phyloP scores from a whole-genome alignment of 2,888 invertebrate species.

The Uropetala carovei region DNA sequence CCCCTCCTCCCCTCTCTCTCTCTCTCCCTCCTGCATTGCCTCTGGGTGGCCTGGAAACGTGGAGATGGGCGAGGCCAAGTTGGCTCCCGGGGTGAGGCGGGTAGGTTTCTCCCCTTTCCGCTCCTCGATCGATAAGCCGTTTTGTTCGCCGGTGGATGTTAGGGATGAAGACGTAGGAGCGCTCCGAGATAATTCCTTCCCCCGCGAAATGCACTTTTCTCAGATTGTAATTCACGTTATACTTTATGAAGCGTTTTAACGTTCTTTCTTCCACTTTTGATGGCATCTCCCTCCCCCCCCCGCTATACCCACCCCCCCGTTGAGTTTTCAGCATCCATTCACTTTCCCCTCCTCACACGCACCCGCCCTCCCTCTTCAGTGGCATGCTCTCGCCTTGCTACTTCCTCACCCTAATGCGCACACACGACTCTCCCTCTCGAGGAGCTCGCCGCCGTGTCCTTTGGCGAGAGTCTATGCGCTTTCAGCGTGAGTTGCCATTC shows the following conservation, averaged over 20 bases:
- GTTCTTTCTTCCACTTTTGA: neutral
- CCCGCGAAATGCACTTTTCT: neutral
- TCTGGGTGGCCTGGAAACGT: neutral
- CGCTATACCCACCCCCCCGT: too few species aligned
- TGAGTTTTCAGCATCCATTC: conserved; percentile 56
- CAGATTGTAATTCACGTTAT: too few species aligned
- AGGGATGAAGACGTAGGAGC: neutral
- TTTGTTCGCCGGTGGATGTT: neutral
- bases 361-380: conserved; percentile 63
- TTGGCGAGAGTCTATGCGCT: too few species aligned
- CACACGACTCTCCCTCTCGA: too few species aligned
- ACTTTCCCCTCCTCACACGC: conserved; percentile 63
- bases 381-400: neutral
- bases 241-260: too few species aligned
- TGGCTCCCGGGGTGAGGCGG: conserved; percentile 8
- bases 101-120: neutral
- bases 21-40: neutral
- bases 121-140: conserved; percentile 16
- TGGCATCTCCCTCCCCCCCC: neutral
- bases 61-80: conserved; percentile 45
- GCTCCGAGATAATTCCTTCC: neutral
- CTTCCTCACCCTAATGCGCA: too few species aligned
- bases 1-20: neutral
- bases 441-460: too few species aligned
- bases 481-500: too few species aligned